Conservation (phyloP, 2,888 invertebrate species). For the Steinernema carpocapsae region DNA sequence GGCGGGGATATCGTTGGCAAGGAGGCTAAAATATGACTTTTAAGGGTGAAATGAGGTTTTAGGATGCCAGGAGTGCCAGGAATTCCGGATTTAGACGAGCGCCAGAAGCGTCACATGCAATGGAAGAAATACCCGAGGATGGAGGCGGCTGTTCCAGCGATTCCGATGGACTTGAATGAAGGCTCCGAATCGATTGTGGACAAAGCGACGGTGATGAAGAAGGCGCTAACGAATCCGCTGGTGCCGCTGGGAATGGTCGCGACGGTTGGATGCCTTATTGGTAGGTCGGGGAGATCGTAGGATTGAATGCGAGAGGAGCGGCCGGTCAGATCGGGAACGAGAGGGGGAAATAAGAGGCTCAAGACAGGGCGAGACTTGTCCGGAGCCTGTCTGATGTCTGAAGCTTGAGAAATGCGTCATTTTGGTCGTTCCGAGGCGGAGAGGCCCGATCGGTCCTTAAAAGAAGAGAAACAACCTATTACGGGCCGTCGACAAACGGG, state of each 20-base stretch:
- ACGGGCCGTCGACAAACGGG: too few relatives aligned
- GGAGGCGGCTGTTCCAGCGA: slow-evolving; percentile 53
- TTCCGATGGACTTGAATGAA: slow-evolving; percentile 55
- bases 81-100: neutral
- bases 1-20: neutral
- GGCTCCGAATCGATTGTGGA: slow-evolving; percentile 36
- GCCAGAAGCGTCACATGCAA: slow-evolving; percentile 22
- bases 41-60: neutral
- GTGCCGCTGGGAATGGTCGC: slow-evolving; percentile 62
- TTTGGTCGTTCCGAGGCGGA: too few relatives aligned
- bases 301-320: too few relatives aligned
- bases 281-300: slow-evolving; percentile 40
- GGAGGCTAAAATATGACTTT: neutral
- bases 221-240: slow-evolving; percentile 56
- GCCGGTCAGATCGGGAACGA: too few relatives aligned
- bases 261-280: slow-evolving; percentile 59
- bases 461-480: too few relatives aligned
- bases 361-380: too few relatives aligned
- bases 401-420: too few relatives aligned
- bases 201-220: slow-evolving; percentile 48
- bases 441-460: too few relatives aligned
- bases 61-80: neutral
- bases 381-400: too few relatives aligned
- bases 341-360: too few relatives aligned
- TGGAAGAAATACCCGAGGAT: slow-evolving; percentile 30